Percentiles rank a stretch among this genome's conserved stretches.
These are phyloP conservation scores for Neodiprion pinetum DNA, from an alignment of 1,140 invertebrate genomes.

Conservation along the genomic window DNA sequence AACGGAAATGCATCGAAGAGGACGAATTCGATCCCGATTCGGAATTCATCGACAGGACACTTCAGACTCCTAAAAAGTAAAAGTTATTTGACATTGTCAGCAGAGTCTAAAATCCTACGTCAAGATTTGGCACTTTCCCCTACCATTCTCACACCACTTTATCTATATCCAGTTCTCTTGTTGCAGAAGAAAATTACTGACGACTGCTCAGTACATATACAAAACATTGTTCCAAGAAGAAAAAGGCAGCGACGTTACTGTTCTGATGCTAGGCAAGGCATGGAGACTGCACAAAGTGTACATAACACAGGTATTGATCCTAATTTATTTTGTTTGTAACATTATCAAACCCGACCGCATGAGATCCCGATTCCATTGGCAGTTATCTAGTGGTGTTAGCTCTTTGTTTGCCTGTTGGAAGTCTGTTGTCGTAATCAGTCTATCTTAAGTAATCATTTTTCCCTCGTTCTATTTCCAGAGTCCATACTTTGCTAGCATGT, in stretches of 20 bases:
- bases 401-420: not conserved
- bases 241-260: conserved; percentile 78
- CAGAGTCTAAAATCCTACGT: not conserved
- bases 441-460: conserved; percentile 22
- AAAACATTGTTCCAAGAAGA: conserved; percentile 80
- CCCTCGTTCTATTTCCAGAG: conserved; percentile 64
- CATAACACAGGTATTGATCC: conserved; percentile 67
- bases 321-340: not conserved
- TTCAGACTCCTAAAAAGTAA: conserved; percentile 59
- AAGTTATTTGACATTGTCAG: not conserved
- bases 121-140: not conserved
- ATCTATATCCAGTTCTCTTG: conserved; percentile 27
- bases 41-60: conserved; percentile 56
- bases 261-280: conserved; percentile 74
- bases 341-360: not conserved
- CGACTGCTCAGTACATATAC: conserved; percentile 81
- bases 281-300: conserved; percentile 85
- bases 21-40: conserved; percentile 53
- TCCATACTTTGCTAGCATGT: conserved; percentile 86
- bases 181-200: conserved; percentile 74
- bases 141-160: not conserved
- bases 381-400: not conserved
- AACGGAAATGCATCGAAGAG: conserved; percentile 58
- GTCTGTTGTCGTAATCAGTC: not conserved
- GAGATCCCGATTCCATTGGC: not conserved